phyloP scores from a whole-genome alignment of 2,113 vertebrate species.

The Zootoca vivipara region DNA sequence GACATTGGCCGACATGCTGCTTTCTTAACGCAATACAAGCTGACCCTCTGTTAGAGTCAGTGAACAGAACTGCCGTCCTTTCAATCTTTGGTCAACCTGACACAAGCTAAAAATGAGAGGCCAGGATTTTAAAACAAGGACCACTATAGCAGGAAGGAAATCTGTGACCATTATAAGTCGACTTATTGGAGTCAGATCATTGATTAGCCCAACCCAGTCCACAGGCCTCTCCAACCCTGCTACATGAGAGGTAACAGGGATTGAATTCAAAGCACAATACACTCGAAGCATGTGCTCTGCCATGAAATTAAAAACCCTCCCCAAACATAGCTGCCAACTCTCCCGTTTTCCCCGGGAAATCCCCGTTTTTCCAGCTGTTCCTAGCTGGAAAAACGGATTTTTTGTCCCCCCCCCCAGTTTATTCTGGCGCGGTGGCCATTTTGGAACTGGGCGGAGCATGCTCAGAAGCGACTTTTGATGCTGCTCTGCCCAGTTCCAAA shows the following conservation, averaged over 20 bases:
- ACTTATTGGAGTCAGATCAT: background rate
- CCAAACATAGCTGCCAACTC: too few species aligned
- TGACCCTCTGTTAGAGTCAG: background rate
- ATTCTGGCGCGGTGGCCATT: too few species aligned
- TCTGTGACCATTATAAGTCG: background rate
- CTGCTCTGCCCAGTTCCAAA: too few species aligned
- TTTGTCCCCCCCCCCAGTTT: too few species aligned
- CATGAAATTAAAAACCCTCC: background rate
- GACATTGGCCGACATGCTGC: slow-evolving; percentile 24
- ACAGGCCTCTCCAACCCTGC: background rate
- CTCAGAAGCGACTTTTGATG: too few species aligned
- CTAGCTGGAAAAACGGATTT: too few species aligned
- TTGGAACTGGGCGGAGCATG: too few species aligned
- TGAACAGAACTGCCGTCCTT: background rate
- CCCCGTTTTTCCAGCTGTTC: too few species aligned
- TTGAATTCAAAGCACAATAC: background rate
- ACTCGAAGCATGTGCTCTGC: background rate
- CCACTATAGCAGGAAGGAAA: background rate
- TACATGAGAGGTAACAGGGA: background rate
- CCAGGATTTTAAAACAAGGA: background rate
- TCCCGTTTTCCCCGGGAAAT: too few species aligned
- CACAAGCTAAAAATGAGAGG: background rate
- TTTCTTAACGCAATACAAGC: background rate
- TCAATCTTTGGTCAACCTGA: background rate
- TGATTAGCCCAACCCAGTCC: background rate